Conservation (phyloP, 2,888 invertebrate genomes). For the Chymomyza procnemis region DNA sequence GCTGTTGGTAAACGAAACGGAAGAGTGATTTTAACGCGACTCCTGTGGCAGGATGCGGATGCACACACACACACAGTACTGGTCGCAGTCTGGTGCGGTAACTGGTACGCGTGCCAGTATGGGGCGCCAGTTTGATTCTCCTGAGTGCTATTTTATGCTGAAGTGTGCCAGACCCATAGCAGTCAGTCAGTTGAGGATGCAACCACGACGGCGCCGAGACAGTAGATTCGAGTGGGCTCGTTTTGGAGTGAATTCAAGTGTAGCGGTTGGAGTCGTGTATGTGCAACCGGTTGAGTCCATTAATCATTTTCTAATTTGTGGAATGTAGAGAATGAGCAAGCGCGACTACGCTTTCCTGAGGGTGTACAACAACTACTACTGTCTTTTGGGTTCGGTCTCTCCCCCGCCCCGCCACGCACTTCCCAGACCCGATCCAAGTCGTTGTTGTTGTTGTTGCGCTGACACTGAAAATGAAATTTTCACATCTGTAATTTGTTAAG, state of each 20-base stretch:
- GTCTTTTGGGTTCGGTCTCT: slow-evolving; percentile 2
- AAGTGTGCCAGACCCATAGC: slow-evolving; percentile 73
- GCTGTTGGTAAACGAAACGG: slow-evolving; percentile 54
- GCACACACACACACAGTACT: not conserved
- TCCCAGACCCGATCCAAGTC: too few species aligned
- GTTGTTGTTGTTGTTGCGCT: slow-evolving; percentile 17
- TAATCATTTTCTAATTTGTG: slow-evolving; percentile 79
- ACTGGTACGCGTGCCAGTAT: not conserved
- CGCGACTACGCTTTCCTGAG: slow-evolving; percentile 1
- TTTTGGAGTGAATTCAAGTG: not conserved
- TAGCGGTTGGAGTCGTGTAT: slow-evolving; percentile 15
- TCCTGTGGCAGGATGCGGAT: slow-evolving; percentile 41
- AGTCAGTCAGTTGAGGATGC: slow-evolving; percentile 49
- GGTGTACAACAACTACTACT: not conserved
- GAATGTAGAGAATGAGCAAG: slow-evolving; percentile 70
- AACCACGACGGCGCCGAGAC: slow-evolving; percentile 48
- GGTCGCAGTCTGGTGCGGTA: not conserved
- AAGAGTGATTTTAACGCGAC: slow-evolving; percentile 69
- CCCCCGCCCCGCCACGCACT: not conserved
- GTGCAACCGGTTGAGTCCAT: slow-evolving; percentile 77
- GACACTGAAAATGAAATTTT: slow-evolving; percentile 76
- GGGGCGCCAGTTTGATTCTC: slow-evolving; percentile 59
- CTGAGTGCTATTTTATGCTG: slow-evolving; percentile 74
- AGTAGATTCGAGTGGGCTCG: not conserved
- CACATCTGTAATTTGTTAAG: slow-evolving; percentile 79